Base-by-base conservation (phyloP, 1,140 invertebrate species). In the Hylaeus volcanicus region DNA sequence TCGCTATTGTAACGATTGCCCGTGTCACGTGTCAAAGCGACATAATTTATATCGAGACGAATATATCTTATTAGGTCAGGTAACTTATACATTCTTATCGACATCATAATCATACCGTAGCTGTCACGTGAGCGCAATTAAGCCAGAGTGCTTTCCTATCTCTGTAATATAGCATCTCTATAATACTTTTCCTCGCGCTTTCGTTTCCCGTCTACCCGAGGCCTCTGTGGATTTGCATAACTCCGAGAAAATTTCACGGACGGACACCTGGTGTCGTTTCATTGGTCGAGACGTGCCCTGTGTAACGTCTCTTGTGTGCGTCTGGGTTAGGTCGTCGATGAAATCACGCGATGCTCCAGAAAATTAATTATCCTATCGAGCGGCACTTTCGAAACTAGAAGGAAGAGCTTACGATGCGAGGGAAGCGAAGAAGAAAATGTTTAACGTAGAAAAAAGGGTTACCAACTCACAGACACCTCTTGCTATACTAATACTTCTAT, bases 81-180 rank as follows among this genome's bases (percentile, higher is more conserved):
- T 5, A 63, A 65, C 70, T 56, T 65, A 39, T 26, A 58, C 56
- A 53, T 37, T 72, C 76, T 72, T 72, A 78, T 78, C 68, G 65
- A 4, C n/a, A 48, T 53, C 63, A 78, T 63, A 37, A 78, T 78
- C 56, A 14, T 51, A 43, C 60, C 66, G 26, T 1, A 12, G 76
- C 12, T 72, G 56, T 78, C 68, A 48, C 76, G 76, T 53, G 76
- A 55, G 58, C 39, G 68, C 58, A 78, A 72, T 72, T 77, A 72
- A 72, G 12, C 76, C 9, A 12, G 56, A 71, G 68, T 78, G 68
- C 68, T 78, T 64, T 72, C 58, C 58, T 63, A 55, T 77, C 56
- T 45, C 39, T 15, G 56, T 37, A n/a, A 51, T 63, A 71, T 71
- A 78, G 72, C 58, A 61, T 70, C 66, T 69, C 53, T 48, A 51